Conservation (phyloP, 1,140 invertebrate species). For the Nilaparvata lugens region DNA sequence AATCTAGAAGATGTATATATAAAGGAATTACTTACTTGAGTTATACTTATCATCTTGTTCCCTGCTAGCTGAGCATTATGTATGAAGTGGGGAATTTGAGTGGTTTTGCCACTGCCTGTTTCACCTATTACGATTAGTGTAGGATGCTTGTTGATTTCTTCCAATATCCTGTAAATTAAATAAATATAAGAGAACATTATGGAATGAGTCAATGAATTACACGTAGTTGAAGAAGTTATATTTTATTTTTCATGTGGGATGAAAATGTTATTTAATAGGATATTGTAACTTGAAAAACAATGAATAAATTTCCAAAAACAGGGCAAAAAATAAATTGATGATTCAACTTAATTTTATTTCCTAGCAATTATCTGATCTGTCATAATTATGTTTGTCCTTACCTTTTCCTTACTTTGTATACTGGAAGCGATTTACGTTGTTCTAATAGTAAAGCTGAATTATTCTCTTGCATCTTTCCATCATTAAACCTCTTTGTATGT, state of each 20-base stretch:
- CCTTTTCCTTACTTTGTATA: slow-evolving; percentile 18
- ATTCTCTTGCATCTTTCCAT: background rate
- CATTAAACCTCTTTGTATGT: slow-evolving; percentile 8
- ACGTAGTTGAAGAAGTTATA: background rate
- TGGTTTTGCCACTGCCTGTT: slow-evolving; percentile 85
- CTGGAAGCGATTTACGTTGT: slow-evolving; percentile 12
- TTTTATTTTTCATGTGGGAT: background rate
- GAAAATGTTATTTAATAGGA: background rate
- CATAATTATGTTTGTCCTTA: too few relatives aligned
- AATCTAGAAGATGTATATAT: too few relatives aligned
- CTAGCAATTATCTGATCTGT: too few relatives aligned
- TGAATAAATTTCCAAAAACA: background rate
- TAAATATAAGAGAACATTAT: background rate
- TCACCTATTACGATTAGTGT: slow-evolving; percentile 77
- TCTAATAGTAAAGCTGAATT: background rate
- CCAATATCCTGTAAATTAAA: slow-evolving; percentile 38
- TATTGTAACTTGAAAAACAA: background rate
- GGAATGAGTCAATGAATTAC: background rate
- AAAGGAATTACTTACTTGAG: slow-evolving; percentile 52
- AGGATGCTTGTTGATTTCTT: slow-evolving; percentile 43
- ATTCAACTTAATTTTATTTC: too few relatives aligned
- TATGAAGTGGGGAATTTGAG: slow-evolving; percentile 78
- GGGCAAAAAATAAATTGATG: too few relatives aligned
- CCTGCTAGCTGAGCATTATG: slow-evolving; percentile 46
- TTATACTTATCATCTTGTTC: slow-evolving; percentile 61